Percentiles rank a stretch among this genome's conserved stretches.
These are phyloP conservation scores for Xylophagus ater DNA, from an alignment of 2,888 invertebrate species.

Conservation along the genomic window DNA sequence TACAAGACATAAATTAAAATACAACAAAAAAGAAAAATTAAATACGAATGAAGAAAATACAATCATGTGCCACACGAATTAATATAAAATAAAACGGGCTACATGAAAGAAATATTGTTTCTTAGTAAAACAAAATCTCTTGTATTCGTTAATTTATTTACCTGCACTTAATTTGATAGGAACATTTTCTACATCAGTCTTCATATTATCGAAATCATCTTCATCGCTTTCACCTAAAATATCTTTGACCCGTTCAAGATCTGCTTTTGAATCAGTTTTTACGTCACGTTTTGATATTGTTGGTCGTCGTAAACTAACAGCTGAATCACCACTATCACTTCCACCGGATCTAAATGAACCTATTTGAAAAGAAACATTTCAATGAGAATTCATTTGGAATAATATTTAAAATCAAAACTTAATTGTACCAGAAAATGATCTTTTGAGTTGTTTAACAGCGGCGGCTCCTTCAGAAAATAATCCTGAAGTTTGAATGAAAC, in stretches of 20 bases:
- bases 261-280: conserved; percentile 28
- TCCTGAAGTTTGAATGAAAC: conserved; percentile 34
- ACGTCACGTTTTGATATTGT: conserved; percentile 25
- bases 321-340: conserved; percentile 20
- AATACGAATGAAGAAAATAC: too few species aligned
- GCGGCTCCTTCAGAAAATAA: conserved; percentile 38
- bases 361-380: too few species aligned
- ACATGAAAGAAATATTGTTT: too few species aligned
- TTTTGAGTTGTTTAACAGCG: conserved; percentile 19
- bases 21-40: conserved; percentile 2
- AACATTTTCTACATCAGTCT: conserved; percentile 28
- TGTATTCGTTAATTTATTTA: too few species aligned
- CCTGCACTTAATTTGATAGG: conserved; percentile 34
- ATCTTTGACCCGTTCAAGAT: conserved; percentile 26
- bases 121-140: neutral
- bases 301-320: conserved; percentile 26
- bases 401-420: too few species aligned
- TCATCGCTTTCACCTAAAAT: conserved; percentile 31
- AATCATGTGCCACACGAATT: too few species aligned
- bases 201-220: conserved; percentile 25
- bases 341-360: conserved; percentile 7
- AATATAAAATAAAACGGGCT: too few species aligned
- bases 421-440: neutral
- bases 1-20: neutral
- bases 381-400: too few species aligned